Evolutionary conservation across 2,113 vertebrate species (phyloP), one percentile per base, ranked within the genome.

Genomic region (Thunnus thynnus): DNA sequence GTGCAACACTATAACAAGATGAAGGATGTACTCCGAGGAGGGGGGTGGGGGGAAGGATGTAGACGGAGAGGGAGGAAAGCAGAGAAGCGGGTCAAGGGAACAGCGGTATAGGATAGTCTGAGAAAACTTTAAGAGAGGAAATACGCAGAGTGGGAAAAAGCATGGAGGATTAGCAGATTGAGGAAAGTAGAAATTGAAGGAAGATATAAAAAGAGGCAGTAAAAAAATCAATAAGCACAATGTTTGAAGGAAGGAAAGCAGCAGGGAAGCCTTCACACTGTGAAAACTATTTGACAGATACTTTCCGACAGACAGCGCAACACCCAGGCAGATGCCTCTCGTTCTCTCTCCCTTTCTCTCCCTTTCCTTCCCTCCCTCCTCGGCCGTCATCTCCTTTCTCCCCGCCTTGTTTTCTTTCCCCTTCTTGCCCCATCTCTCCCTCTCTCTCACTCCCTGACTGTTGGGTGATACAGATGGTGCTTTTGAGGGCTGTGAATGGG

Each of bases 401-500:
- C 77, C 80, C 65, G 85, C 85, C 84, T 89, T 88, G 77, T 88
- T 87, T 85, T 90, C 91, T 84, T 79, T 90, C 79, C 85, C 85
- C 78, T 86, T 65, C 84, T 84, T 83, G 80, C 89, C 87, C 86
- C 83, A 20, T 84, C 70, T 73, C 92, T 88, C 89, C 64, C 86
- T 89, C 88, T 89, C 77, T 80, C 86, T 80, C 83, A 80, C 87
- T 89, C 82, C 69, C 92, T 93, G 93, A 94, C 94, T 95, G 94
- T 94, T 95, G 92, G 94, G 89, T 95, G 92, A 93, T 96, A 94
- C 94, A 95, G 95, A 96, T 96, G 95, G 95, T 90, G 93, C 93
- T 93, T 95, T 95, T 95, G 92, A 95, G 94, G 75, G 80, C 91
- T 89, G 91, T 93, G 93, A 94, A 94, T 92, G 92, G 94, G 95